These are phyloP conservation scores for Thinocorus orbignyianus DNA, from an alignment of 2,113 vertebrate species.

Conservation along the genomic window DNA sequence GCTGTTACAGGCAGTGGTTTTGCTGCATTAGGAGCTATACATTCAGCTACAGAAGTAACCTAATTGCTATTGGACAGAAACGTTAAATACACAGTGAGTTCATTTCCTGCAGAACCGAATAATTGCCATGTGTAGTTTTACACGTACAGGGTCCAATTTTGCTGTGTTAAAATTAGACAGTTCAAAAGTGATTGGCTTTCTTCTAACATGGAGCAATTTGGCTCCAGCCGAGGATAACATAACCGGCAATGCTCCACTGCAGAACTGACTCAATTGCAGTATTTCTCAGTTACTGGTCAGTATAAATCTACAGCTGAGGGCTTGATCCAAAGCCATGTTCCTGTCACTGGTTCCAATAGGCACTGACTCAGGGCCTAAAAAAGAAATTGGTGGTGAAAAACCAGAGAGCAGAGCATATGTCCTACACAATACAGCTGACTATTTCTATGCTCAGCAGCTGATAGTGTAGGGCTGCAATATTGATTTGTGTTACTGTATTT, in stretches of 20 bases:
- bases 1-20: neutral
- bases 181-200: conserved; percentile 6
- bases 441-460: conserved; percentile 31
- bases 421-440: conserved; percentile 34
- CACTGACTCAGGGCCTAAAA: conserved; percentile 24
- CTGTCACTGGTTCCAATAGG: neutral
- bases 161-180: neutral
- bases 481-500: conserved; percentile 68
- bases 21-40: neutral
- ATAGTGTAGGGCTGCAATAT: conserved; percentile 41
- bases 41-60: neutral
- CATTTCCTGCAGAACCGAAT: neutral
- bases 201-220: neutral
- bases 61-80: conserved; percentile 25
- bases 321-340: conserved; percentile 12
- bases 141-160: conserved; percentile 4
- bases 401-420: neutral
- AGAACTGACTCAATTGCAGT: conserved; percentile 21
- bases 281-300: neutral
- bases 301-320: neutral
- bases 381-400: neutral
- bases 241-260: neutral
- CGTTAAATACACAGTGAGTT: neutral
- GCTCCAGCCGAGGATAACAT: neutral
- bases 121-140: neutral